Conservation (phyloP, 2,113 vertebrate genomes). For the Empidonax traillii region DNA sequence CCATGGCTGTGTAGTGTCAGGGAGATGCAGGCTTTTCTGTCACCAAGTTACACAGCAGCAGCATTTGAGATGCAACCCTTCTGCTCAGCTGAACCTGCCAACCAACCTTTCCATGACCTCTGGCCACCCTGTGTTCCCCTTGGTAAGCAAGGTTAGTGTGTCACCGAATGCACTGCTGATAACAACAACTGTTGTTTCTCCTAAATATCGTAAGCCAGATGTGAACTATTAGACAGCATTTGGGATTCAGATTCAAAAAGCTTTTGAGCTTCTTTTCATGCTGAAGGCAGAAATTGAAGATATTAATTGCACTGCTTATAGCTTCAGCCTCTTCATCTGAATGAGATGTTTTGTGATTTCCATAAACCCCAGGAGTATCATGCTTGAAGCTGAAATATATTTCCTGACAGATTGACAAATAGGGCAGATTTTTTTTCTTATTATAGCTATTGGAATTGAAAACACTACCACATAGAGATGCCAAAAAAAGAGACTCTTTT, state of each 20-base stretch:
- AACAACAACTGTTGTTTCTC: not conserved
- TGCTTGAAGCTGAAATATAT: conserved; percentile 72
- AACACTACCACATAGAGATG: conserved; percentile 38
- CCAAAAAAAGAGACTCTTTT: not conserved
- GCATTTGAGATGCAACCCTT: not conserved
- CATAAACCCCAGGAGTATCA: conserved; percentile 64
- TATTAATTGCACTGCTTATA: conserved; percentile 73
- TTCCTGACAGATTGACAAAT: conserved; percentile 75
- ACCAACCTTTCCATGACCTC: not conserved
- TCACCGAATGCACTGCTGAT: not conserved
- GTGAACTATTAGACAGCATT: conserved; percentile 68
- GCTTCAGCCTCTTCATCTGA: conserved; percentile 70
- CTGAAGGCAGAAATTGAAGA: conserved; percentile 67
- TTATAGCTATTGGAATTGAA: conserved; percentile 63
- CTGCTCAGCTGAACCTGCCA: not conserved
- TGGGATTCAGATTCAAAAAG: conserved; percentile 60
- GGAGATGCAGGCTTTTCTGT: not conserved
- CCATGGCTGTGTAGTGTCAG: not conserved
- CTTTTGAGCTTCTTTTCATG: conserved; percentile 56
- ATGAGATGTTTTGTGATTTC: conserved; percentile 70
- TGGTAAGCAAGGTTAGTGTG: not conserved
- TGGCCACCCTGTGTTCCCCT: not conserved
- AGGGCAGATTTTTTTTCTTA: conserved; percentile 57
- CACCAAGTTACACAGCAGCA: not conserved
- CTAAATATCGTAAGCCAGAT: conserved; percentile 59